These are phyloP conservation scores for Stomatorhinus walkeri DNA, from an alignment of 2,797 vertebrate genomes.

Conservation along the genomic window DNA sequence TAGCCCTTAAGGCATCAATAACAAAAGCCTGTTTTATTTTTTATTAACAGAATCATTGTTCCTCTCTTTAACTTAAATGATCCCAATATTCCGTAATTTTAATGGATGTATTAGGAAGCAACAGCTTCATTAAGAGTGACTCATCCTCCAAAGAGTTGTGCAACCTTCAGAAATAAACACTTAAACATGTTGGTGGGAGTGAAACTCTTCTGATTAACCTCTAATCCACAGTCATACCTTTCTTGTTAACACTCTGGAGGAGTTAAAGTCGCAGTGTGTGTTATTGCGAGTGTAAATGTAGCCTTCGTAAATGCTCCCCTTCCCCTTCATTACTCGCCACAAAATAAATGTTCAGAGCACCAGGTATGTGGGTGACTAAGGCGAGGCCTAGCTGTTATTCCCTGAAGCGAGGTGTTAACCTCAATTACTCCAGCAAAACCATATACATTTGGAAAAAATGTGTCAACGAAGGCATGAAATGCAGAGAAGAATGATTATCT, in stretches of 20 bases:
- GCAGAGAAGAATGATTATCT: background rate
- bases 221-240: background rate
- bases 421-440: background rate
- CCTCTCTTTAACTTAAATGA: background rate
- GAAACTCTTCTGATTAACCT: background rate
- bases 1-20: background rate
- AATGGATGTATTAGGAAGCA: background rate
- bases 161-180: background rate
- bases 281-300: background rate
- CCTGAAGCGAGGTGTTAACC: background rate
- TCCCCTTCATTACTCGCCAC: background rate
- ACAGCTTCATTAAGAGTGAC: background rate
- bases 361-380: background rate
- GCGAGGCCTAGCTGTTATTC: background rate
- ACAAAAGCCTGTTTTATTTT: constrained; percentile 1
- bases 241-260: background rate
- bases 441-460: background rate
- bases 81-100: background rate
- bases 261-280: background rate
- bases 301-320: background rate
- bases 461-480: background rate
- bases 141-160: background rate
- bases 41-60: background rate
- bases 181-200: background rate
- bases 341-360: background rate